A percentile compares a stretch with the other conserved stretches of the same genome.
Conservation (phyloP, 2,113 vertebrate genomes). For the Hypocryptadius cinnamomeus region DNA sequence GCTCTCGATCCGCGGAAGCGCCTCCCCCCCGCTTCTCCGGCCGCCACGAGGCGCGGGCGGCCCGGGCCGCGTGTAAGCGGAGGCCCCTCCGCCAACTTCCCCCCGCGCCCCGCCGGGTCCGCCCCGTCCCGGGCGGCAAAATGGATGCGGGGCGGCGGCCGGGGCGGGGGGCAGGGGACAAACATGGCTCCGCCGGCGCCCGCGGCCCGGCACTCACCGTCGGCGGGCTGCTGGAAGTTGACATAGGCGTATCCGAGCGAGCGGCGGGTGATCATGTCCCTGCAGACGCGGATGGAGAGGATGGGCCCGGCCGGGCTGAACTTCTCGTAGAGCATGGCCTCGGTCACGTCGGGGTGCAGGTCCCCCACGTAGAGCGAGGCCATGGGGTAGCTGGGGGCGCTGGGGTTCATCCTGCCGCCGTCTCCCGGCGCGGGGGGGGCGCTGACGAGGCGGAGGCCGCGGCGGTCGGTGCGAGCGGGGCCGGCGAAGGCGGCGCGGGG, state of each 20-base stretch:
- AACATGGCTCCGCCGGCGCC: neutral
- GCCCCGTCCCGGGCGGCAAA: neutral
- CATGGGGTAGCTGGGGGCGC: slow-evolving; percentile 86
- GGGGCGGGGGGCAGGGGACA: neutral
- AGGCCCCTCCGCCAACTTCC: neutral
- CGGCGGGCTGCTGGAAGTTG: slow-evolving; percentile 95
- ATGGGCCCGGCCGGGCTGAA: slow-evolving; percentile 96
- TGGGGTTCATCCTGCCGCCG: slow-evolving; percentile 58
- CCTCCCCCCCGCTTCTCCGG: neutral
- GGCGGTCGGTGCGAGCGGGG: neutral
- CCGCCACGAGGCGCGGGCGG: neutral
- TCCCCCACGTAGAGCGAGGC: slow-evolving; percentile 97
- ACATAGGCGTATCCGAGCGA: slow-evolving; percentile 96
- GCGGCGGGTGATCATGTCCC: slow-evolving; percentile 95
- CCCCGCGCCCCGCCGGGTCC: neutral
- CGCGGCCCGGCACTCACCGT: slow-evolving; percentile 77
- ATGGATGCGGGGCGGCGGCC: neutral
- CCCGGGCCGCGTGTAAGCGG: neutral
- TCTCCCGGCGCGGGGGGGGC: slow-evolving; percentile 13
- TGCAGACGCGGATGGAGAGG: slow-evolving; percentile 93
- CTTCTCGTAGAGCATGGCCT: slow-evolving; percentile 98
- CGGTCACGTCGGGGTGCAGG: slow-evolving; percentile 95
- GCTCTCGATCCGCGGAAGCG: neutral
- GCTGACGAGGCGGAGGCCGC: slow-evolving; percentile 47
- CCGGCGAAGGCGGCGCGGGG: neutral